Evolutionary conservation across 2,113 vertebrate species (phyloP), one percentile per base, ranked within the genome.

Genomic region (Anser brachyrhynchus): DNA sequence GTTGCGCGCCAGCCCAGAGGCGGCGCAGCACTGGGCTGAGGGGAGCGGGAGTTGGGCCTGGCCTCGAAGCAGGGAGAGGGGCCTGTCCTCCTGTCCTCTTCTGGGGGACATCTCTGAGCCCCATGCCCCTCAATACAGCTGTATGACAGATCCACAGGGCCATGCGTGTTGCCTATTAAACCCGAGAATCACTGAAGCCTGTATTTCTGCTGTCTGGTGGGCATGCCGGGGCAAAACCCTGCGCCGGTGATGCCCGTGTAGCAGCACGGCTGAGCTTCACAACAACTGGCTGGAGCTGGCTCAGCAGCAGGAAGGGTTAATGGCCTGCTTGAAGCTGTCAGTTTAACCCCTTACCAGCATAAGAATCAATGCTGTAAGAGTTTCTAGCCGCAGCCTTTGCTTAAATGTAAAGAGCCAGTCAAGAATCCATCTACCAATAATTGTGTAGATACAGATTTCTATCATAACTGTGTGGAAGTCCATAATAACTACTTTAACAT

Each of bases 291-390:
- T 78, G 62, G 37, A 88, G 61, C 54, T 3, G 18, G 67, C 93
- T 86, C 75, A 44, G 3, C n/a, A 81, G 18, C 1, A 0, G 49
- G 77, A 95, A 39, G 71, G 55, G 44, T 77, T 84, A 65, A 74
- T 83, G 33, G 17, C 0, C 1, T 73, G 43, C 87, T 21, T 75
- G 49, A 92, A 90, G 55, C 58, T 79, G 89, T 95, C 75, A 29
- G 69, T 96, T 95, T 93, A 94, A 93, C 74, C 85, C 84, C 25
- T 96, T 86, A 58, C 23, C 33, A 74, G 66, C 59, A 83, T 28
- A 37, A 64, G 35, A 62, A 9, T 70, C 73, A 70, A 9, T 4
- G 4, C 35, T 25, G 8, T 41, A 62, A 61, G 21, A 37, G 14
- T 51, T 87, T 85, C 37, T 41, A 15, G 62, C 43, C 54, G 31